Base-by-base conservation (phyloP, 1,140 invertebrate genomes). In the Diabrotica virgifera region DNA sequence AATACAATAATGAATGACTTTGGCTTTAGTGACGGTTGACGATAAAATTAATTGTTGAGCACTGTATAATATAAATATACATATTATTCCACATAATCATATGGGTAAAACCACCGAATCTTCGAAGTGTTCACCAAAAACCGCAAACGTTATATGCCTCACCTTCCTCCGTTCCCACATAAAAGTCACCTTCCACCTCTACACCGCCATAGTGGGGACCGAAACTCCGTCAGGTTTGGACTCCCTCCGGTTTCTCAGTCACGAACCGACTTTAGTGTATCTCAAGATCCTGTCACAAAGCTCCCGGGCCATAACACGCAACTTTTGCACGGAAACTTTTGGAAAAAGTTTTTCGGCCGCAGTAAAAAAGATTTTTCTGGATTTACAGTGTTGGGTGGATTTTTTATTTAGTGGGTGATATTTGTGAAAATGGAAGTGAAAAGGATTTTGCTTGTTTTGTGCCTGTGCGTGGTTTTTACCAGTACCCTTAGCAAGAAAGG, bases 341-440 rank as follows among this genome's bases (percentile, higher is more conserved):
- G 14, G 53, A 14, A 55, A 24, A 36, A 55, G 0, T 24, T 10
- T 14, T 55, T 13, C 14, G 53, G 46, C 9, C n/a, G 46, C n/a
- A 10, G 5, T 12, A 12, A 50, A 12, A 50, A 12, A 50, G 46
- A 50, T 50, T 50, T 12, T 50, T 9, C n/a, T n/a, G 52, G 52
- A 53, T 53, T 53, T 53, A 24, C 52, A 53, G 52, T 53, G 52
- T 6, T 12, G 8, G 35, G 55, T 37, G 55, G 55, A 57, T 57
- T 46, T 46, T 46, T 46, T 5, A 36, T 57, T 36, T 11, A 57
- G 55, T 57, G 55, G 36, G 55, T 36, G 36, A 24, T 0, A 36
- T 56, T 56, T 56, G 55, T 57, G 55, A 12, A 36, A 37, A 57
- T 57, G 55, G 36, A 57, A 57, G 55, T 57, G 55, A 36, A 57